Conservation (phyloP, 1,140 invertebrate genomes). For the Drosophila sucinea region DNA sequence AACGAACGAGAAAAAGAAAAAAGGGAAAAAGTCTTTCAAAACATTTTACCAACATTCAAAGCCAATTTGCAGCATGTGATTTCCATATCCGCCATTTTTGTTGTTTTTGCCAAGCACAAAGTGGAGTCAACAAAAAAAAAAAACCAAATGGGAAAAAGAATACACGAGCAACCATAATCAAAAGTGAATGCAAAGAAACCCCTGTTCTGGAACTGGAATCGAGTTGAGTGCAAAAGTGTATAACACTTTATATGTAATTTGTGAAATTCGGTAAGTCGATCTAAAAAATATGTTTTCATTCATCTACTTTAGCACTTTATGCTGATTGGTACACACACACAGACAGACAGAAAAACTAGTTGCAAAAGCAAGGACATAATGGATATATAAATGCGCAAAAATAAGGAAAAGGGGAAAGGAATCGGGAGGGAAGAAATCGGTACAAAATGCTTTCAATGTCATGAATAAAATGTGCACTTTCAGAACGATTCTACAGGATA, state of each 20-base stretch:
- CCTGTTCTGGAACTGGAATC: too few species aligned
- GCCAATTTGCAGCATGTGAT: slow-evolving; percentile 33
- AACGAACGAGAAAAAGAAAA: background rate
- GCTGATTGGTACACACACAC: slow-evolving; percentile 31
- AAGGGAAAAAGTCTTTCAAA: slow-evolving; percentile 15
- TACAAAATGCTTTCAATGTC: slow-evolving; percentile 10
- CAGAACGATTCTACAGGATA: slow-evolving; percentile 41
- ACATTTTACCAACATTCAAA: slow-evolving; percentile 55
- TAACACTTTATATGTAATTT: background rate
- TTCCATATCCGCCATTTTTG: background rate
- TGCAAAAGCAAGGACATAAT: background rate
- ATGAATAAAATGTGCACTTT: slow-evolving; percentile 9
- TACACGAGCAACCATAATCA: slow-evolving; percentile 12
- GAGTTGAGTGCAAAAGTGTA: background rate
- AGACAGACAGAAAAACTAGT: background rate
- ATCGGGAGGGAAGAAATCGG: background rate
- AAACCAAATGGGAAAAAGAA: background rate
- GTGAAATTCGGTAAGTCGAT: background rate
- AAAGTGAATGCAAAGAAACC: slow-evolving; percentile 2
- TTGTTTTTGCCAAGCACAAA: background rate
- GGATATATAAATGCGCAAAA: background rate
- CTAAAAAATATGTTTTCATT: background rate
- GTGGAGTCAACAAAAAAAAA: background rate
- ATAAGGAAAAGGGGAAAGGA: background rate
- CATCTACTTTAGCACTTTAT: slow-evolving; percentile 11